Percentiles rank a stretch among this genome's conserved stretches.
Conservation (phyloP, 53 echinoderm and acorn worm species). For the Apostichopus leukothele region DNA sequence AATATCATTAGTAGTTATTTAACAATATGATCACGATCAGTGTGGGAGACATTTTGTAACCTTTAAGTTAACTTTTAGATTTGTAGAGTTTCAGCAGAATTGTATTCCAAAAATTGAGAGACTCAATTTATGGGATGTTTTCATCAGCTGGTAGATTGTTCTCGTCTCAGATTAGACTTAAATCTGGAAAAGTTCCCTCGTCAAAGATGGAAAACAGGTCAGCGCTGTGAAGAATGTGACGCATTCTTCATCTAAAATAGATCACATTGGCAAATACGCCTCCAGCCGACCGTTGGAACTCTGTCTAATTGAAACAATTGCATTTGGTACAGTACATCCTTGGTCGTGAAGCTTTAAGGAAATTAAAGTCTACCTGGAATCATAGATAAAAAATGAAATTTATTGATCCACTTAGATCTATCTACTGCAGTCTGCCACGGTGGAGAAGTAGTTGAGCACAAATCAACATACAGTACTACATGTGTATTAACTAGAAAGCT, state of each 20-base stretch:
- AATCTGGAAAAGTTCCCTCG: not conserved
- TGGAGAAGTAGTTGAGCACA: not conserved
- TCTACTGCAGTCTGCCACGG: not conserved
- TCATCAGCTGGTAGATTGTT: too few species aligned
- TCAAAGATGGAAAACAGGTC: not conserved
- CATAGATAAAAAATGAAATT: conserved; percentile 17
- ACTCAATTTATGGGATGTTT: too few species aligned
- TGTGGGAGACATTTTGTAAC: too few species aligned
- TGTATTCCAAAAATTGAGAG: too few species aligned
- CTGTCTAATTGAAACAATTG: conserved; percentile 24
- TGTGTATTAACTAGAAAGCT: not conserved
- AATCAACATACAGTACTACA: not conserved
- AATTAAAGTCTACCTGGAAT: conserved; percentile 22
- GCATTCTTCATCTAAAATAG: conserved; percentile 3
- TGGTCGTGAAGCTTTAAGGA: not conserved
- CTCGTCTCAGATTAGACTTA: too few species aligned
- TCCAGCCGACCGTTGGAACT: not conserved
- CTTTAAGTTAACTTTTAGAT: too few species aligned
- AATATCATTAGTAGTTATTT: too few species aligned
- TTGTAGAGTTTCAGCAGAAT: too few species aligned
- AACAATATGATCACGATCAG: too few species aligned
- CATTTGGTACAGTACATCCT: conserved; percentile 1
- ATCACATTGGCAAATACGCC: not conserved
- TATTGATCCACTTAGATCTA: conserved; percentile 14
- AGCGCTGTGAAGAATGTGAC: not conserved